Conservation (phyloP, 1,140 invertebrate species). For the Oryctes rhinoceros region DNA sequence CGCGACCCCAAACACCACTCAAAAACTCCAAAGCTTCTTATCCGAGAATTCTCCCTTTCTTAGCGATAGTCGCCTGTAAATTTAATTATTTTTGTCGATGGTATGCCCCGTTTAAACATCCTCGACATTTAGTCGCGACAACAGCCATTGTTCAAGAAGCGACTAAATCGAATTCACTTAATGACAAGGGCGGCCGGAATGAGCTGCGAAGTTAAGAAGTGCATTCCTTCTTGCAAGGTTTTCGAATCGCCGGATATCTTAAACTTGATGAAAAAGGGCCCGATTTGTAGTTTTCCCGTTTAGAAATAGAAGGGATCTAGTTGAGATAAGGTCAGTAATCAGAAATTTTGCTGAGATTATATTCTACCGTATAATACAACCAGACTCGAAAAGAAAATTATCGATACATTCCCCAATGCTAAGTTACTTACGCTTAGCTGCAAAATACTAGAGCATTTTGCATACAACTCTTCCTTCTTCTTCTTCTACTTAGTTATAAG, state of each 20-base stretch:
- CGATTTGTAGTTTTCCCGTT: no score
- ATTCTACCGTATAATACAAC: no score
- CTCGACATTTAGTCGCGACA: neutral
- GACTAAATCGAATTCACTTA: conserved; percentile 24
- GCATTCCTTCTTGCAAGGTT: neutral
- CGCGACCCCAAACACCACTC: neutral
- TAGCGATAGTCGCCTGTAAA: conserved; percentile 1
- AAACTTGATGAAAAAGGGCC: neutral
- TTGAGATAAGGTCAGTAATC: no score
- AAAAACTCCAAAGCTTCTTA: neutral
- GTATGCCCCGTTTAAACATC: neutral
- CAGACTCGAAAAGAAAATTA: no score
- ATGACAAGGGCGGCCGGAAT: neutral
- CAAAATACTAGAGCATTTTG: no score
- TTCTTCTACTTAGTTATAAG: no score
- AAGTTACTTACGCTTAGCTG: no score
- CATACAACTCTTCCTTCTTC: no score
- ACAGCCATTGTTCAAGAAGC: neutral
- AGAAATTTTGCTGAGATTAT: no score
- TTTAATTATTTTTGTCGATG: conserved; percentile 23
- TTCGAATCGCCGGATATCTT: neutral
- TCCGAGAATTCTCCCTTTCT: neutral
- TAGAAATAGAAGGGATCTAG: no score
- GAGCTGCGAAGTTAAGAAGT: neutral
- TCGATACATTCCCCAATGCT: no score